Evolutionary conservation across 1,140 invertebrate species (phyloP).

Genomic region (Diuraphis noxia): DNA sequence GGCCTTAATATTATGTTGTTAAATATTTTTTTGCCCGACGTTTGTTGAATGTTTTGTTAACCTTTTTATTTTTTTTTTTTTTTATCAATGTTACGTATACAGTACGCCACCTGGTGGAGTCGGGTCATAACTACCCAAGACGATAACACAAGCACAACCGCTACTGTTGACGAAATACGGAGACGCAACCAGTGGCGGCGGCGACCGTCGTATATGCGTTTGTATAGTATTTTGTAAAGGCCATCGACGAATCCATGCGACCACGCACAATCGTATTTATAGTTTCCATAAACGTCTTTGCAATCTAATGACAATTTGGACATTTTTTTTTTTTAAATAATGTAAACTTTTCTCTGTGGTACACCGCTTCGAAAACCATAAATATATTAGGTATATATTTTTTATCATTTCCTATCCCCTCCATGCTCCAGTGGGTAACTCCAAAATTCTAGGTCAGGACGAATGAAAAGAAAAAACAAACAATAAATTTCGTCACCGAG

Average conservation of each 20-base stretch:
- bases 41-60: conserved; percentile 48
- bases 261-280: background rate
- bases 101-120: background rate
- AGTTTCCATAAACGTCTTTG: background rate
- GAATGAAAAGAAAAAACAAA: background rate
- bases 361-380: background rate
- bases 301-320: background rate
- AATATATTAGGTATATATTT: background rate
- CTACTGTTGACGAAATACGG: background rate
- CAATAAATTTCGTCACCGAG: background rate
- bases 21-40: background rate
- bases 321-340: background rate
- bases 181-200: background rate
- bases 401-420: background rate
- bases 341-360: background rate
- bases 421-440: background rate
- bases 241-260: background rate
- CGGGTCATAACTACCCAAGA: background rate
- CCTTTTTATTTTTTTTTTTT: conserved; percentile 27
- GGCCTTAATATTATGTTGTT: background rate
- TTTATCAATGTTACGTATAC: conserved; percentile 29
- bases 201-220: background rate
- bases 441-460: background rate
- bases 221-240: background rate
- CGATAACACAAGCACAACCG: background rate